Evolutionary conservation across 2,888 invertebrate genomes (phyloP), one percentile per base, ranked within the genome.

Genomic region (Drosophila testacea): DNA sequence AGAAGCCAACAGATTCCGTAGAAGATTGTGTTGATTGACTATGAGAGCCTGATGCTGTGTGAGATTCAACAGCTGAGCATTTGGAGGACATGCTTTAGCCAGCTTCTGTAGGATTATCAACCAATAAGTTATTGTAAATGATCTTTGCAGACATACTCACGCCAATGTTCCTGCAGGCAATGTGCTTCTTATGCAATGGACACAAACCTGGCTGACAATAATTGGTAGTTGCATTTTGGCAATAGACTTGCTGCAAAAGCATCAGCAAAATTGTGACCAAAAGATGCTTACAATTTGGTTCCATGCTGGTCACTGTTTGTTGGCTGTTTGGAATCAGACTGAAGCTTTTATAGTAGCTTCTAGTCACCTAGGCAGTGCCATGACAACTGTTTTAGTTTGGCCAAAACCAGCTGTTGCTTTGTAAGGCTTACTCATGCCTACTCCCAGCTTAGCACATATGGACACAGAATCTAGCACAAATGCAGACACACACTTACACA

Each of bases 91-190:
- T 0, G 5, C 10, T 28, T 46, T 69, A 38, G 62, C 51, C 42
- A 84, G 28, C 5, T 48, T 36, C 72, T 78, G 52, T 48, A n/a
- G 22, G 13, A 32, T 27, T 2, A 34, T 4, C 6, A 10, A 13
- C 6, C 6, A 47, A 51, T 70, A 41, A 75, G 38, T 46, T 32
- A 2, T n/a, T 4, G 6, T 10, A 3, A n/a, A 13, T 6, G 4
- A 30, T 38, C n/a, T 27, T 34, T 1, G 36, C 28, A 13, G 6
- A 27, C 10, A n/a, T 32, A 84, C 82, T 84, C 52, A 84, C 83
- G 13, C 72, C 83, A 13, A 64, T 74, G 59, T 80, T 50, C n/a
- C 32, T 70, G 77, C 85, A 85, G 38, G 67, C 87, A 56, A 85
- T 79, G 13, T 88, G 85, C 32, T 51, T 80, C 41, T 73, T 80